Evolutionary conservation across 1,140 invertebrate genomes (phyloP).

Genomic region (Drosophila aff.): DNA sequence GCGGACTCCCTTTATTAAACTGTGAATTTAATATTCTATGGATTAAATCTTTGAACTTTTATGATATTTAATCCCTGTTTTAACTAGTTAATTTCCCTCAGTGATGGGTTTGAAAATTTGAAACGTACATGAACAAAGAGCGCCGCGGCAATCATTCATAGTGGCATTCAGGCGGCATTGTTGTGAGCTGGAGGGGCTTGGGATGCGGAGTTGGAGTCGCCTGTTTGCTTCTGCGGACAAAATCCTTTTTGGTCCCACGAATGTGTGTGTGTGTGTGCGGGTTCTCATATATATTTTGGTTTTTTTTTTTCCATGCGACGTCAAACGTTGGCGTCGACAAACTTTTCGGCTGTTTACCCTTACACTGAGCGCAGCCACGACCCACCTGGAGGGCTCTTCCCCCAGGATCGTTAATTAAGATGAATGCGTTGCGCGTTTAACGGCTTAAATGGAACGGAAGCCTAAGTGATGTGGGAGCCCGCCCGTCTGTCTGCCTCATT

Average conservation of each 20-base stretch:
- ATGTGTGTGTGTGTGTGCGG: constrained; percentile 6
- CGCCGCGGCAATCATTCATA: constrained; percentile 78
- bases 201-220: constrained; percentile 6
- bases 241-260: constrained; percentile 48
- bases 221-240: constrained; percentile 39
- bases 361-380: constrained; percentile 21
- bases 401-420: constrained; percentile 67
- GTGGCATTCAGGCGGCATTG: constrained; percentile 63
- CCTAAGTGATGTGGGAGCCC: constrained; percentile 41
- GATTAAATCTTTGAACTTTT: neutral
- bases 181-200: constrained; percentile 32
- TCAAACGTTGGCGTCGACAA: constrained; percentile 52
- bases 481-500: constrained; percentile 4
- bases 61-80: neutral
- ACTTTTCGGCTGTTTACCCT: constrained; percentile 67
- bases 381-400: neutral
- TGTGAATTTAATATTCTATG: neutral
- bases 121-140: constrained; percentile 77
- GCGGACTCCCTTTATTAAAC: too few relatives aligned
- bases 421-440: constrained; percentile 77
- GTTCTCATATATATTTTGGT: neutral
- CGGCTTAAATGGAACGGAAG: constrained; percentile 77
- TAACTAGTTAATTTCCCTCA: neutral
- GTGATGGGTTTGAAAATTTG: constrained; percentile 48
- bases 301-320: constrained; percentile 69